Conservation (phyloP, 2,113 vertebrate genomes). For the Sinocyclocheilus grahami region DNA sequence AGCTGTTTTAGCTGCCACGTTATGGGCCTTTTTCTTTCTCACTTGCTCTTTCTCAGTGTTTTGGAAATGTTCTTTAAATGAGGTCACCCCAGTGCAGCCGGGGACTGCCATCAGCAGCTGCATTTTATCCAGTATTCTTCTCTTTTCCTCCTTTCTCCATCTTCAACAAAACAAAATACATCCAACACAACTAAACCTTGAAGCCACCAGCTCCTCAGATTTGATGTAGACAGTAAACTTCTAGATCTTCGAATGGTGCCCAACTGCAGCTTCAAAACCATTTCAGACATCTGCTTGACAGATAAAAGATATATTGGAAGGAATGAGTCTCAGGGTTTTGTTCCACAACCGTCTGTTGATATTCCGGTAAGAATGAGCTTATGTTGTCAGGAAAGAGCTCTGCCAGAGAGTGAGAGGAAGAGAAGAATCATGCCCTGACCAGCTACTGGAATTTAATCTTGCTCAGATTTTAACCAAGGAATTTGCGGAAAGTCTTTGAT, state of each 20-base stretch:
- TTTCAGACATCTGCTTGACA: slow-evolving; percentile 50
- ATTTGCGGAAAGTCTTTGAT: slow-evolving; percentile 48
- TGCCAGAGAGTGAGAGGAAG: slow-evolving; percentile 42
- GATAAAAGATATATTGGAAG: slow-evolving; percentile 51
- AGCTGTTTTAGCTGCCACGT: slow-evolving; percentile 59
- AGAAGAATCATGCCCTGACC: slow-evolving; percentile 69
- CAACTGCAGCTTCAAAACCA: slow-evolving; percentile 21
- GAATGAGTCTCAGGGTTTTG: slow-evolving; percentile 39
- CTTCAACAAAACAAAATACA: slow-evolving; percentile 6
- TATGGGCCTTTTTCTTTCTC: slow-evolving; percentile 44
- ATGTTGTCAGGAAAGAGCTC: slow-evolving; percentile 2
- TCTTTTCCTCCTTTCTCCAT: slow-evolving; percentile 23
- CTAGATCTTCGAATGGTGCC: slow-evolving; percentile 14
- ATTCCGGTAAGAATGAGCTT: slow-evolving; percentile 32
- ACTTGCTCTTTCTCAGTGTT: slow-evolving; percentile 41
- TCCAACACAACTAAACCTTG: slow-evolving; percentile 52
- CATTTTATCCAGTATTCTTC: slow-evolving; percentile 53
- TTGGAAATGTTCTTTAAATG: slow-evolving; percentile 64
- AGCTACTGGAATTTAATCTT: slow-evolving; percentile 69
- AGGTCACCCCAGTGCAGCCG: slow-evolving; percentile 65
- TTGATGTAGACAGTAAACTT: too few species aligned
- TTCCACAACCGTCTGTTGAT: slow-evolving; percentile 36
- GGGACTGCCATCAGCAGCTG: slow-evolving; percentile 65
- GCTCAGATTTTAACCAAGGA: slow-evolving; percentile 53
- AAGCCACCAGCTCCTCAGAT: background rate